Conservation (phyloP, 2,888 invertebrate genomes). For the Iselma pallidipennis region DNA sequence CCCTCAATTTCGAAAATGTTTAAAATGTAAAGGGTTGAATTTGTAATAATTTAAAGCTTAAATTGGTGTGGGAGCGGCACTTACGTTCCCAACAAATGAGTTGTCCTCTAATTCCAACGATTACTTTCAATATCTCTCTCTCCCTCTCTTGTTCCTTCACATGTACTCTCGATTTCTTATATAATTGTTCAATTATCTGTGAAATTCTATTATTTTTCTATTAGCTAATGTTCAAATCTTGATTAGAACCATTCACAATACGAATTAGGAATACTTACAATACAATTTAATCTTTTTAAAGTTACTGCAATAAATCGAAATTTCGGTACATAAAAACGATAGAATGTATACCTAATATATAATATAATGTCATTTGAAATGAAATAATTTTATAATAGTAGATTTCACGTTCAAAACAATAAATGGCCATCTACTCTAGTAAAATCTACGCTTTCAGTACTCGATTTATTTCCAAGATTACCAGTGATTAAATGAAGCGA, state of each 20-base stretch:
- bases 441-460: conserved; percentile 1
- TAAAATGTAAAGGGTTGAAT: too few relatives aligned
- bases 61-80: neutral
- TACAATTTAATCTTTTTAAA: neutral
- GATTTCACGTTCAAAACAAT: neutral
- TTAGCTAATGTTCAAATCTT: neutral
- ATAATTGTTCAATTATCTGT: conserved; percentile 9
- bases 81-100: neutral
- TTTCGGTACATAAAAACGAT: neutral
- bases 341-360: neutral
- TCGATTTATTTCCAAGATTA: conserved; percentile 6
- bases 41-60: neutral
- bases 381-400: neutral
- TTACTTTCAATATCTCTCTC: neutral
- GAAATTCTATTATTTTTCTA: conserved; percentile 3
- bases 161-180: neutral
- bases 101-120: neutral
- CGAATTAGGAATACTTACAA: neutral
- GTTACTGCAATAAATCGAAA: conserved; percentile 10
- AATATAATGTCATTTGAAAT: neutral
- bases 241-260: neutral
- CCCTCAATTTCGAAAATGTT: too few relatives aligned
- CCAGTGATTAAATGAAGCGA: conserved; percentile 5
- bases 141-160: too few relatives aligned
- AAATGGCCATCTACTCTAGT: neutral